Conservation (phyloP, 2,797 vertebrate genomes). For the Eutrigla gurnardus region DNA sequence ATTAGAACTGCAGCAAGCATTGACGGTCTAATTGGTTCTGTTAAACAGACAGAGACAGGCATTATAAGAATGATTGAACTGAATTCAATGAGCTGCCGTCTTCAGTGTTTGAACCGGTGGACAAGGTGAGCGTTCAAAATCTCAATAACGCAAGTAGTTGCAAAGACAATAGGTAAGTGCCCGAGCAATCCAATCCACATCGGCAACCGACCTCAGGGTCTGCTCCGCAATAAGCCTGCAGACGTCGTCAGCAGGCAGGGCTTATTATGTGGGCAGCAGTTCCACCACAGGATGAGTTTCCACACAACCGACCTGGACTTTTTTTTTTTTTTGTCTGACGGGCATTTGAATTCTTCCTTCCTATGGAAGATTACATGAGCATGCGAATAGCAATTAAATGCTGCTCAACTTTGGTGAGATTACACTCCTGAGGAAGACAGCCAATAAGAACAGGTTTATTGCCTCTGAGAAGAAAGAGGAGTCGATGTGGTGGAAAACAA, state of each 20-base stretch:
- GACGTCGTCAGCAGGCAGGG: slow-evolving; percentile 70
- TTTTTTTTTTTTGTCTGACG: slow-evolving; percentile 65
- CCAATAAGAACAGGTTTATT: slow-evolving; percentile 69
- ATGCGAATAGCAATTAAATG: slow-evolving; percentile 80
- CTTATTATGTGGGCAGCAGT: slow-evolving; percentile 76
- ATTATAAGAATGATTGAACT: slow-evolving; percentile 61
- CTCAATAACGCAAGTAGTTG: slow-evolving; percentile 50
- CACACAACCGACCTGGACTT: slow-evolving; percentile 66
- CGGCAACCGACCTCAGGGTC: slow-evolving; percentile 61
- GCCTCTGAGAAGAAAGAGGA: slow-evolving; percentile 58
- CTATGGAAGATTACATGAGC: slow-evolving; percentile 79
- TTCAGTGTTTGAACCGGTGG: slow-evolving; percentile 44
- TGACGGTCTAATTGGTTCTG: slow-evolving; percentile 71
- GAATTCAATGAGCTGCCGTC: slow-evolving; percentile 61
- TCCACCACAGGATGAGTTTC: slow-evolving; percentile 69
- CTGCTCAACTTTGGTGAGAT: slow-evolving; percentile 78
- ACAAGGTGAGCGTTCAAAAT: slow-evolving; percentile 58
- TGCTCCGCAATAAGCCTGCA: slow-evolving; percentile 67
- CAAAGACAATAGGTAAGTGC: slow-evolving; percentile 57
- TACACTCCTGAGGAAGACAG: slow-evolving; percentile 70
- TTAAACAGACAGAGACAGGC: slow-evolving; percentile 61
- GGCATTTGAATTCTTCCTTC: slow-evolving; percentile 79
- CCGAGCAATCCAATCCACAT: slow-evolving; percentile 65
- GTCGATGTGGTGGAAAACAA: slow-evolving; percentile 53
- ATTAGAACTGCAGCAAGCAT: slow-evolving; percentile 63